Evolutionary conservation across 2,797 vertebrate genomes (phyloP), one percentile per base, ranked within the genome.

Genomic region (Gymnoscopelus microlampas): DNA sequence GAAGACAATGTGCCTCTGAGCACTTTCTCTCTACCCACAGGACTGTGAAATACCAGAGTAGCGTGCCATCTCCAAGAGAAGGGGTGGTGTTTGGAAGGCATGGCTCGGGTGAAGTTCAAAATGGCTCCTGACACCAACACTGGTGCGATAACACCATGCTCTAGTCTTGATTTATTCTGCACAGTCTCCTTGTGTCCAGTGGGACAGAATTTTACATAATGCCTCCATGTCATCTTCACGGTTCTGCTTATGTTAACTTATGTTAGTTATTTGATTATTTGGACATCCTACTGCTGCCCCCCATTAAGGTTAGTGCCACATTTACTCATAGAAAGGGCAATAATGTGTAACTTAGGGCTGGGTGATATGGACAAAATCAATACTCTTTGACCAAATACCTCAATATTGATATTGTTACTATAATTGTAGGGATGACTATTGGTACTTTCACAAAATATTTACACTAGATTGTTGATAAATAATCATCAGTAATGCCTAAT

Each of bases 21-120:
- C 0, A 15, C 71, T 68, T 15, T 55, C 56, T 84, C 79, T 82
- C 78, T 79, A 44, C 19, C 48, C 81, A 83, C 67, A 78, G 32
- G 54, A 1, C 63, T 80, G 85, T 84, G 77, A 88, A 87, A 88
- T 89, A 74, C 76, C 68, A 19, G 60, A 66, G 19, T 58, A 63
- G 62, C 11, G 29, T 63, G 66, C n/a, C 71, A 67, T 73, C 48
- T 77, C 39, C 72, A 66, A 15, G 13, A 39, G 61, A 65, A 15
- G 67, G 32, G 57, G 14, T 67, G 62, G 60, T 65, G 60, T 50
- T 35, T 65, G 67, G 63, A 66, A 61, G 61, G 63, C 53, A 53
- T 57, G 26, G 15, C 49, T 60, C 26, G 24, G 58, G 2, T 48
- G 26, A 59, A 55, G 65, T 57, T 67, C 72, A 66, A 48, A 44